Conservation (phyloP, 2,113 vertebrate species). For the Heterocephalus glaber region DNA sequence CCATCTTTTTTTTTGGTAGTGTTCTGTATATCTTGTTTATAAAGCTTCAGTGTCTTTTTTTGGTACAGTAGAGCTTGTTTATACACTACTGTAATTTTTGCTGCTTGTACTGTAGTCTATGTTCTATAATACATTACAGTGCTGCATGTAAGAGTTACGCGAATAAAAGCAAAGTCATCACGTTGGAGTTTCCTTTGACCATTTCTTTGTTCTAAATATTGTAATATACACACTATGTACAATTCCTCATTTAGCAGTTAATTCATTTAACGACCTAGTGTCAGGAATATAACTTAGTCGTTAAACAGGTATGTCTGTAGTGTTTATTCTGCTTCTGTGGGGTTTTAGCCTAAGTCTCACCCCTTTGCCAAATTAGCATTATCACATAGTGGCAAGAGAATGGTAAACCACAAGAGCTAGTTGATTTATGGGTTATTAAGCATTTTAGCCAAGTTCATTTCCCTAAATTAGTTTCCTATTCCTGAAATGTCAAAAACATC, state of each 20-base stretch:
- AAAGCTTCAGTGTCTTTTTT: neutral
- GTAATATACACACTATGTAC: neutral
- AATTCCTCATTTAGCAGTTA: neutral
- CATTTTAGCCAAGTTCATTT: constrained; percentile 33
- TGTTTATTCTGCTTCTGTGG: constrained; percentile 27
- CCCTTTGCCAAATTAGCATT: constrained; percentile 48
- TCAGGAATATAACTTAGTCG: neutral
- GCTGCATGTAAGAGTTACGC: neutral
- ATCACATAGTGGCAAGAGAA: constrained; percentile 3
- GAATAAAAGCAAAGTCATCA: neutral
- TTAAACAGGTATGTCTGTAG: neutral
- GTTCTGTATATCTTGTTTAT: neutral
- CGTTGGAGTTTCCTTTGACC: neutral
- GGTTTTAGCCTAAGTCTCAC: constrained; percentile 26
- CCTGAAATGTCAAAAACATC: constrained; percentile 47
- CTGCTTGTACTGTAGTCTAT: neutral
- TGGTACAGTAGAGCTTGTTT: neutral
- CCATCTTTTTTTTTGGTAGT: neutral
- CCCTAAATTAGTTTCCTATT: constrained; percentile 8
- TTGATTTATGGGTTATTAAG: constrained; percentile 43
- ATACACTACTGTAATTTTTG: neutral
- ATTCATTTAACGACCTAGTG: neutral
- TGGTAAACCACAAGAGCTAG: neutral
- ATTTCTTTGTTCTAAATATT: neutral
- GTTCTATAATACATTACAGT: neutral